Evolutionary conservation across 2,888 invertebrate species (phyloP).

Genomic region (Idaea biselata): DNA sequence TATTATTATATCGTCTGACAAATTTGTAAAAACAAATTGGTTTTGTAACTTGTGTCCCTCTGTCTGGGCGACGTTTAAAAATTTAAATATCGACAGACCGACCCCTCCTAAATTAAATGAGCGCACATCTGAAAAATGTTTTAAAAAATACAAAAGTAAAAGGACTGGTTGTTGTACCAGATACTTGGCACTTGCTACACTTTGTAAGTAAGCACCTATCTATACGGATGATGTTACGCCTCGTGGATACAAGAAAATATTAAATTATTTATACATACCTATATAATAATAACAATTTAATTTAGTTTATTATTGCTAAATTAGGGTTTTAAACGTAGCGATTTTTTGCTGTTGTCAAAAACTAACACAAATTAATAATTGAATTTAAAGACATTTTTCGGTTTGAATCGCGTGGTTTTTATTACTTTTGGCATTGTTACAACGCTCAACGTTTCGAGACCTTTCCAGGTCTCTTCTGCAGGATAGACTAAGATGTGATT

Average conservation of each 20-base stretch:
- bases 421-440: too few species aligned
- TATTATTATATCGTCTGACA: slow-evolving; percentile 44
- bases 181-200: slow-evolving; percentile 35
- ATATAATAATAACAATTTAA: too few species aligned
- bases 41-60: slow-evolving; percentile 45
- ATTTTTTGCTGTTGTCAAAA: too few species aligned
- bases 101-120: slow-evolving; percentile 71
- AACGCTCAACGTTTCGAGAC: too few species aligned
- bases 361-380: too few species aligned
- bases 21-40: slow-evolving; percentile 70
- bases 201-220: slow-evolving; percentile 30
- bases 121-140: slow-evolving; percentile 57
- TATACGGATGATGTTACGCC: slow-evolving; percentile 20
- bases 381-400: too few species aligned
- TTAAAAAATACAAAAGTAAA: slow-evolving; percentile 34
- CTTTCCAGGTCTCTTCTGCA: too few species aligned
- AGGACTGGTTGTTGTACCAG: slow-evolving; percentile 33
- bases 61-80: slow-evolving; percentile 69
- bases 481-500: too few species aligned
- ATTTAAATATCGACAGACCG: slow-evolving; percentile 73
- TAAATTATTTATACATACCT: neutral
- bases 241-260: neutral
- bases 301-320: neutral
- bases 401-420: too few species aligned
- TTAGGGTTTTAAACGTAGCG: too few species aligned